Conservation (phyloP, 1,140 invertebrate species). For the Caenorhabditis remanei region DNA sequence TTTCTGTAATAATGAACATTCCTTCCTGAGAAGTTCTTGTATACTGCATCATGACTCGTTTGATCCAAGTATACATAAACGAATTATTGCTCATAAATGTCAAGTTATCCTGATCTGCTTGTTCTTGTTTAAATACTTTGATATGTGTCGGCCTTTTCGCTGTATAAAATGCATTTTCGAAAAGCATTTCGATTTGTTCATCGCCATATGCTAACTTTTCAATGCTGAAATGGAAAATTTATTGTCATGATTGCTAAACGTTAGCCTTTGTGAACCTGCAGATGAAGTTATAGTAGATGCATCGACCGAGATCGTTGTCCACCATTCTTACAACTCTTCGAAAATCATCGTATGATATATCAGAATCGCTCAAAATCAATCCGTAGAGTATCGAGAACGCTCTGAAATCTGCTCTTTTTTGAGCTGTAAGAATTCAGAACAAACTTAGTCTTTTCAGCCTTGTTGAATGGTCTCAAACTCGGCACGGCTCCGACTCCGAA, state of each 20-base stretch:
- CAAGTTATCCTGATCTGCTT: not conserved
- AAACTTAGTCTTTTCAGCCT: conserved; percentile 14
- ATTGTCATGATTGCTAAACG: no score
- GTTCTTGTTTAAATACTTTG: not conserved
- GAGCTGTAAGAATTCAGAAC: not conserved
- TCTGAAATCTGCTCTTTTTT: not conserved
- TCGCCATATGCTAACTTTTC: not conserved
- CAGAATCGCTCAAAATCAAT: not conserved
- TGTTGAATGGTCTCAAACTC: conserved; percentile 6
- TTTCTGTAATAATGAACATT: not conserved
- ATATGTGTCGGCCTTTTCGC: not conserved
- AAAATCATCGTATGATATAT: conserved; percentile 9
- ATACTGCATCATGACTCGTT: conserved; percentile 16
- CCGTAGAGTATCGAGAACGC: not conserved
- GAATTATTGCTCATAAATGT: conserved; percentile 7
- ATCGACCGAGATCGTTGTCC: not conserved
- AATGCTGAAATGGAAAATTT: not conserved
- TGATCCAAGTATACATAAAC: conserved; percentile 23
- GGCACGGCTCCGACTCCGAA: not conserved
- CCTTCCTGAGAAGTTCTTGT: conserved; percentile 1
- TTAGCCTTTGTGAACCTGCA: not conserved
- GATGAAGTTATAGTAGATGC: not conserved
- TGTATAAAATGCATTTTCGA: conserved; percentile 7
- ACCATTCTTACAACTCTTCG: not conserved
- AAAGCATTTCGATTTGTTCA: conserved; percentile 22